phyloP scores from a whole-genome alignment of 2,113 vertebrate genomes.

The Saguinus imperator region DNA sequence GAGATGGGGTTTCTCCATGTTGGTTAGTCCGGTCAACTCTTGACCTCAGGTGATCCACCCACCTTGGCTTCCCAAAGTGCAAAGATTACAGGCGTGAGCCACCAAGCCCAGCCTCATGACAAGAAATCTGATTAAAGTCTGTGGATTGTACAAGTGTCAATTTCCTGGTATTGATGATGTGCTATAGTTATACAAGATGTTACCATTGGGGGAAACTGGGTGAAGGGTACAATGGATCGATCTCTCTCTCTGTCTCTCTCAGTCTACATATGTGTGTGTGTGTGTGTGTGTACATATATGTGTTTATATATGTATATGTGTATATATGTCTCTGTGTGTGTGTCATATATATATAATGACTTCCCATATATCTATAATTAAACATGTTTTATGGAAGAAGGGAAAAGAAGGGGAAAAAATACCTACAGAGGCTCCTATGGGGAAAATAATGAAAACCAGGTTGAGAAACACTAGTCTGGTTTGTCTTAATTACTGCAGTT shows the following conservation, averaged over 20 bases:
- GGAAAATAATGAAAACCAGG: not conserved
- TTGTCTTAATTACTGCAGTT: not conserved
- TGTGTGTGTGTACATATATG: not conserved
- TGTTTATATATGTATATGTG: not conserved
- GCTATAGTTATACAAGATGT: not conserved
- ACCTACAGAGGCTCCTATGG: not conserved
- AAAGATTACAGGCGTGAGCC: no score
- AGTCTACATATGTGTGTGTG: fast-evolving
- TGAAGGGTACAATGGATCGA: not conserved
- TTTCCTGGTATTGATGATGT: not conserved
- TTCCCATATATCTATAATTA: not conserved
- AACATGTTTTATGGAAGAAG: not conserved
- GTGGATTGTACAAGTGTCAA: not conserved
- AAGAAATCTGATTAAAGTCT: not conserved
- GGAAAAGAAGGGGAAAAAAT: not conserved
- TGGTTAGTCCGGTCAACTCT: no score
- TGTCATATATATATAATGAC: not conserved
- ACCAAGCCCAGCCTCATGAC: no score
- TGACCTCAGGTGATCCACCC: no score
- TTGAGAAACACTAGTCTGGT: not conserved
- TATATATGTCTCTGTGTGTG: no score
- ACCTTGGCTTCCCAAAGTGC: no score
- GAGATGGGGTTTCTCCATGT: no score
- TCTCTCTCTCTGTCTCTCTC: no score
- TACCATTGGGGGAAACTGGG: not conserved